A percentile compares a stretch with the other conserved stretches of the same genome.
Conservation (phyloP, 2,797 vertebrate genomes). For the Falco naumanni region DNA sequence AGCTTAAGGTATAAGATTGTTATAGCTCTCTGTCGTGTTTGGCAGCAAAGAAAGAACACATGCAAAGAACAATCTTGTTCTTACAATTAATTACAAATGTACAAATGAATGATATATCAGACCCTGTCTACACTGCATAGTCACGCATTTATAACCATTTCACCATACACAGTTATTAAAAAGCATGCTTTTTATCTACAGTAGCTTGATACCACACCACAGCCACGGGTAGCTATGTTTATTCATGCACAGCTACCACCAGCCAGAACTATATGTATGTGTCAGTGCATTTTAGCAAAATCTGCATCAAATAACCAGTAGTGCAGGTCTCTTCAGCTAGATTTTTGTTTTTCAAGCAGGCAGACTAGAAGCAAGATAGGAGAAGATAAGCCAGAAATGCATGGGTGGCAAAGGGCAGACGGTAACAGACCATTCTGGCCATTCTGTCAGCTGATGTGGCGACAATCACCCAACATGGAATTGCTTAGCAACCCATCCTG, state of each 20-base stretch:
- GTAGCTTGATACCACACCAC: conserved; percentile 48
- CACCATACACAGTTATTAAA: conserved; percentile 24
- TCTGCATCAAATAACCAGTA: conserved; percentile 27
- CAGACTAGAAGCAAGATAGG: not conserved
- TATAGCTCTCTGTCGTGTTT: conserved; percentile 19
- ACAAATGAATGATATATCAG: conserved; percentile 61
- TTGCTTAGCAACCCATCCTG: not conserved
- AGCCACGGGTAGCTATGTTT: conserved; percentile 32
- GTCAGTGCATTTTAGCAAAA: conserved; percentile 39
- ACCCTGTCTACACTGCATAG: conserved; percentile 11
- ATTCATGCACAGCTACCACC: conserved; percentile 37
- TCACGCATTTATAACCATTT: conserved; percentile 36
- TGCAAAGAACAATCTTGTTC: conserved; percentile 53
- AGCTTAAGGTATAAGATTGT: conserved; percentile 37
- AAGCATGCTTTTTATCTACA: conserved; percentile 23
- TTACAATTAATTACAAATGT: conserved; percentile 63
- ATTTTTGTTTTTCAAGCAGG: not conserved
- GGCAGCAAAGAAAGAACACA: conserved; percentile 51
- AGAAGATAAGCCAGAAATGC: not conserved
- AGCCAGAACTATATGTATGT: not conserved
- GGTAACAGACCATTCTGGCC: not conserved
- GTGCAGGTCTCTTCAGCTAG: not conserved
- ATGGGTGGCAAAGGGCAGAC: not conserved
- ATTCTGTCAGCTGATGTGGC: not conserved
- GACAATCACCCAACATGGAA: not conserved